Base-by-base conservation (phyloP, 2,113 vertebrate species). In the Eulemur macaco region DNA sequence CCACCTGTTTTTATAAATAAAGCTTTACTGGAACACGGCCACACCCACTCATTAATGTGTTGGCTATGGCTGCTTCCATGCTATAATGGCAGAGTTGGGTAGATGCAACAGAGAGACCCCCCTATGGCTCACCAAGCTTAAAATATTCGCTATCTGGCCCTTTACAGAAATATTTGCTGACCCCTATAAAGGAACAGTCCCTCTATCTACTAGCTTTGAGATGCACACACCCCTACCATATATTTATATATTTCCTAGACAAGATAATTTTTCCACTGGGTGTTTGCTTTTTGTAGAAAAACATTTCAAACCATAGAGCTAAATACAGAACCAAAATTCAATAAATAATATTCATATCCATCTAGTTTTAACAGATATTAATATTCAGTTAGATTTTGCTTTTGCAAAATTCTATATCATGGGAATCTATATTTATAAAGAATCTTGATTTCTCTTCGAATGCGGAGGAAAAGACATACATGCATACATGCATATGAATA, bases 281-380 rank as follows among this genome's bases (percentile, higher is more conserved):
- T 73, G 11, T 95, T 93, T 71, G 27, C 12, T 74, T 93, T 76
- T 78, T 66, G 4, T 54, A 56, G 37, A 34, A 95, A 96, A 89
- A 39, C n/a, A 73, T 58, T 96, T 93, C 39, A 39, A 73, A 85
- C 34, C 27, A 77, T 15, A 86, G 5, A 60, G 45, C 12, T 86
- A 95, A 47, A 78, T 23, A 74, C 37, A 64, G 52, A 96, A 39
- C n/a, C 18, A 58, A 58, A 94, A 45, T 58, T 74, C 52, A 87
- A 29, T 42, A n/a, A 94, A 50, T 77, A 50, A 60, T 84, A 54
- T 31, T 66, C 31, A 56, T n/a, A 66, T 21, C 39, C 5, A 13
- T 18, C n/a, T 89, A 18, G 4, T 73, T 95, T 92, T 87, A 94
- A 93, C 6, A 68, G 31, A 92, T 90, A 90, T 56, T 86, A 96